Evolutionary conservation across 35 echinoderm and acorn worm genomes (phyloP), one percentile per base, ranked within the genome.

Genomic region (Strongylocentrotus purpuratus): DNA sequence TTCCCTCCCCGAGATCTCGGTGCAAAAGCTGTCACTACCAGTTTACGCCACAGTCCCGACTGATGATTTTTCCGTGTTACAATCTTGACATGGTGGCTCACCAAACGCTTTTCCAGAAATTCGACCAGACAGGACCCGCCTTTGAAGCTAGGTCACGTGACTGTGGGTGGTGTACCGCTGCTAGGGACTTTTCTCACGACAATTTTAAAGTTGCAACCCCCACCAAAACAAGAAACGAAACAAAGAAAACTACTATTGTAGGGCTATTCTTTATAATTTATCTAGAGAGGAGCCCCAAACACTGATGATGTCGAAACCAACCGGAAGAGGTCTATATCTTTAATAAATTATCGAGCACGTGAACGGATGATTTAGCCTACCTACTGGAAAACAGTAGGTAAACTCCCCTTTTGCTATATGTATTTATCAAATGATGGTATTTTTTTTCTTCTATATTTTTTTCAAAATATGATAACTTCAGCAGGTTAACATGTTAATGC

Each of bases 11-110:
- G 25, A 78, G 65, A 78, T 78, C 65, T 22, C 65, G 65, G 65
- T n/a, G 65, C 65, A 78, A 78, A 78, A 78, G 6, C 65, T 78
- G 65, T 78, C 65, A 78, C 65, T 78, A 78, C 65, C 65, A 78
- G 65, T 78, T 78, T 78, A 78, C 65, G 65, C 65, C 65, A 78
- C 25, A 18, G 65, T 78, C 65, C 65, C 22, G 65, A 7, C 65
- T 78, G 65, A 78, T 78, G 65, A 8, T 15, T 78, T 78, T 78
- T 78, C 65, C 65, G 50, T 78, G 65, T 78, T 28, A 22, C 65
- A n/a, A 8, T 28, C 65, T 78, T 78, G 65, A 78, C 65, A 78
- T 18, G 65, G 65, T 78, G 65, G 65, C 65, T 78, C 65, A 28
- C 65, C 65, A 78, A 78, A 78, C 65, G 65, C 18, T 78, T 28